Conservation (phyloP, 2,113 vertebrate species). For the Tragelaphus strepsiceros region DNA sequence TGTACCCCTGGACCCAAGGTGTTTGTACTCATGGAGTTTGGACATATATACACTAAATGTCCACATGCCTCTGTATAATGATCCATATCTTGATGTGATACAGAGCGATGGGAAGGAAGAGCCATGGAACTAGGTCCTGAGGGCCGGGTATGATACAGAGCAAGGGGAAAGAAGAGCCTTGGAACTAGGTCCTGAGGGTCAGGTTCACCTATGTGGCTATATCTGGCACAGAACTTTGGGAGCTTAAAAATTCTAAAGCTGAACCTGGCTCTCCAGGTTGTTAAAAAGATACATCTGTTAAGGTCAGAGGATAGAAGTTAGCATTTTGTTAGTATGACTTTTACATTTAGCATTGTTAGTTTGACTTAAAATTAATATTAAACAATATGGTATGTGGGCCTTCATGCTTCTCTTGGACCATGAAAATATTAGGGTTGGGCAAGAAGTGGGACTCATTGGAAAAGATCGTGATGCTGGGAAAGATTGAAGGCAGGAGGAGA, state of each 20-base stretch:
- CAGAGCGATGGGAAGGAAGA: not conserved
- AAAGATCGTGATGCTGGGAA: not conserved
- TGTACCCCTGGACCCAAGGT: not conserved
- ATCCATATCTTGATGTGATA: fast-evolving
- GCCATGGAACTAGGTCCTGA: not conserved
- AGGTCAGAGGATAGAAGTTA: not conserved
- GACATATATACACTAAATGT: too few relatives aligned
- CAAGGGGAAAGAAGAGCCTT: too few relatives aligned
- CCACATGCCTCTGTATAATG: not conserved
- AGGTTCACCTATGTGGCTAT: fast-evolving
- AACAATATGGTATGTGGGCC: not conserved
- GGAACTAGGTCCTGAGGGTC: not conserved
- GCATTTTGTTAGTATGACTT: not conserved
- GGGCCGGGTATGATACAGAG: not conserved
- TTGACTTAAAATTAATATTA: not conserved
- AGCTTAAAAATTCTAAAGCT: not conserved
- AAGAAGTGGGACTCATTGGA: not conserved
- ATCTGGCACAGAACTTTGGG: not conserved
- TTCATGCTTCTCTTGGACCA: not conserved
- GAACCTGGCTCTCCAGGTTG: not conserved
- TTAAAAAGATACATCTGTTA: not conserved
- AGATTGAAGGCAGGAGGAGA: not conserved
- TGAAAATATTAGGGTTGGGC: too few relatives aligned
- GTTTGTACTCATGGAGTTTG: not conserved
- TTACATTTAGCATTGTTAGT: not conserved